A percentile compares a stretch with the other conserved stretches of the same genome.
phyloP scores from a whole-genome alignment of 2,888 invertebrate species.

The Rugalucina vietnamica region DNA sequence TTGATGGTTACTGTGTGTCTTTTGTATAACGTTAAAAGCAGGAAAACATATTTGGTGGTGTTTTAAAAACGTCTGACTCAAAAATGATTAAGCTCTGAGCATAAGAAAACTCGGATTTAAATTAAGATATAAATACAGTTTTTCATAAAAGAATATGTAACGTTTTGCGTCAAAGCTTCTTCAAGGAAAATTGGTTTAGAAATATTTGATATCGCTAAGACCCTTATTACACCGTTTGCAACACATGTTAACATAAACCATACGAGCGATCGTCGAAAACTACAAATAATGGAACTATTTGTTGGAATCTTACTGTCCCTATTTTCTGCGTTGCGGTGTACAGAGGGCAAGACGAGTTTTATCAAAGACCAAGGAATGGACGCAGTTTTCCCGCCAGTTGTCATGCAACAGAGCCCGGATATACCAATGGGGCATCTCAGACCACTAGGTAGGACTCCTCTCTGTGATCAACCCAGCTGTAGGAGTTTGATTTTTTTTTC shows the following conservation, averaged over 20 bases:
- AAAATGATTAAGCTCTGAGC: background rate
- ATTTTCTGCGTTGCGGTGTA: background rate
- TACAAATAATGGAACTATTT: background rate
- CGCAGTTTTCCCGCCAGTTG: slow-evolving; percentile 77
- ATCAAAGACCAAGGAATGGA: slow-evolving; percentile 78
- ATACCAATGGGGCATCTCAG: slow-evolving; percentile 81
- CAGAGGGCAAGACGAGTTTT: slow-evolving; percentile 49
- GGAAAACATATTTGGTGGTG: background rate
- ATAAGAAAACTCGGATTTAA: too few relatives aligned
- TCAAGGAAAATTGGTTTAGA: background rate
- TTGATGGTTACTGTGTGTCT: background rate
- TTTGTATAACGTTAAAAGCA: background rate
- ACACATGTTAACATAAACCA: too few relatives aligned
- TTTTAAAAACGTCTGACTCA: too few relatives aligned
- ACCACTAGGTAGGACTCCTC: slow-evolving; percentile 79
- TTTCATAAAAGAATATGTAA: background rate
- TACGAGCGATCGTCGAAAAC: too few relatives aligned
- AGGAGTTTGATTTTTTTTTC: background rate
- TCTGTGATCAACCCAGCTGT: background rate
- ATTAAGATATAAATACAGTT: too few relatives aligned
- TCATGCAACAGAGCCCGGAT: slow-evolving; percentile 51
- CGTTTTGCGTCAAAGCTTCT: background rate
- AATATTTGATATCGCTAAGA: background rate
- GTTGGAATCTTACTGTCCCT: background rate
- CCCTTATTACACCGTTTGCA: background rate